Evolutionary conservation across 2,113 vertebrate genomes (phyloP).

Genomic region (Plecturocebus donacophilus): DNA sequence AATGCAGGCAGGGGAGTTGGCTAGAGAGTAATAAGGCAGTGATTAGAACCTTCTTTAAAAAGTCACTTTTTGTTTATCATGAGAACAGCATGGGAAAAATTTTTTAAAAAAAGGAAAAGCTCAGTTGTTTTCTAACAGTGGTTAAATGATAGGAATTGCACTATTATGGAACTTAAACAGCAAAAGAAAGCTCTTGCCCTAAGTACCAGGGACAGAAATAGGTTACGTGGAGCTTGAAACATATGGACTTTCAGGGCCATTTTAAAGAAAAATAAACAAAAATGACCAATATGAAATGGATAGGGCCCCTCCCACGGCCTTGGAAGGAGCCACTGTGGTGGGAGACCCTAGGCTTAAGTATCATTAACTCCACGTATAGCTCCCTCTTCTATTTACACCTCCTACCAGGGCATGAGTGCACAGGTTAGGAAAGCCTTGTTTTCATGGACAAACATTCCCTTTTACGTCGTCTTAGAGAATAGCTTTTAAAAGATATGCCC

Average conservation of each 20-base stretch:
- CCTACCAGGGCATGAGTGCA: fast-evolving
- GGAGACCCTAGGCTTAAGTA: background rate
- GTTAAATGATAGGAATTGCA: background rate
- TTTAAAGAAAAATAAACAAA: slow-evolving; percentile 12
- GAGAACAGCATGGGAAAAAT: no score
- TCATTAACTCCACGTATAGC: background rate
- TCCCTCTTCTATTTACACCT: background rate
- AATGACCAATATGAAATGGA: background rate
- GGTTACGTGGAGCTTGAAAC: background rate
- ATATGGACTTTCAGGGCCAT: background rate
- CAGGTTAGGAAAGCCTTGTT: background rate
- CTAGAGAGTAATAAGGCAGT: background rate
- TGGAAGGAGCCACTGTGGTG: background rate
- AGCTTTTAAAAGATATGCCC: background rate
- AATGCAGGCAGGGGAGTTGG: background rate
- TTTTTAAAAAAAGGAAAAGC: no score
- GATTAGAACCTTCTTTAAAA: background rate
- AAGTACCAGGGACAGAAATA: background rate
- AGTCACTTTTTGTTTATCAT: no score
- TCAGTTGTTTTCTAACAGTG: background rate
- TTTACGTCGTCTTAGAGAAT: background rate
- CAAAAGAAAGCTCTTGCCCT: background rate
- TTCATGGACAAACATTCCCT: background rate
- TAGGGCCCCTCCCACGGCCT: background rate
- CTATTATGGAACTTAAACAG: background rate